Evolutionary conservation across 2,888 invertebrate species (phyloP).

Genomic region (Galerucella pusilla): DNA sequence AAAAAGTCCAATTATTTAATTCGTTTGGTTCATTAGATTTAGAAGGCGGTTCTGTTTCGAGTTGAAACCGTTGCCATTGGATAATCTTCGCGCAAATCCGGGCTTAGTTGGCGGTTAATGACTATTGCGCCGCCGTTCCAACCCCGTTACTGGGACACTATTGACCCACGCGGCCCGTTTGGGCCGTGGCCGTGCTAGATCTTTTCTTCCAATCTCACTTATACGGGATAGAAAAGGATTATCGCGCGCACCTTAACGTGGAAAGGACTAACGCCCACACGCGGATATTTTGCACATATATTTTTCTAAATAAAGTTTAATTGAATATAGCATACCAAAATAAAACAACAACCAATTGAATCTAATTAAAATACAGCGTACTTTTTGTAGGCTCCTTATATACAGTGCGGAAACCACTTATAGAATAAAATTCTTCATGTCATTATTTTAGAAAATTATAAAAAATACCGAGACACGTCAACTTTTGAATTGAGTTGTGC

Average conservation of each 20-base stretch:
- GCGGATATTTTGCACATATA: constrained; percentile 2
- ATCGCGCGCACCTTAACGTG: constrained; percentile 42
- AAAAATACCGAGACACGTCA: too few relatives aligned
- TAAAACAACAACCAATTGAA: too few relatives aligned
- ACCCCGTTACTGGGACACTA: constrained; percentile 59
- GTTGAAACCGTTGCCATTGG: constrained; percentile 64
- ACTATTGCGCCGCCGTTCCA: constrained; percentile 61
- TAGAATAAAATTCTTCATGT: too few relatives aligned
- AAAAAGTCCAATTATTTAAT: neutral
- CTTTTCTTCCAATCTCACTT: constrained; percentile 57
- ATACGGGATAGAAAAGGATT: constrained; percentile 44
- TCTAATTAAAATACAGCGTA: too few relatives aligned
- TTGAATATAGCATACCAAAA: neutral
- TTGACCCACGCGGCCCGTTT: constrained; percentile 53
- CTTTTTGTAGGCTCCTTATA: too few relatives aligned
- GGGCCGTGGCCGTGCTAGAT: constrained; percentile 55
- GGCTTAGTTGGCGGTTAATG: constrained; percentile 62
- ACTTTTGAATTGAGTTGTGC: too few relatives aligned
- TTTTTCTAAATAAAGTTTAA: neutral
- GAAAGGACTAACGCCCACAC: constrained; percentile 22
- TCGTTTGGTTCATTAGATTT: constrained; percentile 37
- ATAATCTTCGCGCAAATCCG: constrained; percentile 66
- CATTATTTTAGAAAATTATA: too few relatives aligned
- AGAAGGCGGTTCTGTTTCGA: constrained; percentile 57
- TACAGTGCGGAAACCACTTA: too few relatives aligned